Base-by-base conservation (phyloP, 1,140 invertebrate genomes). In the Diploscapter pachys region DNA sequence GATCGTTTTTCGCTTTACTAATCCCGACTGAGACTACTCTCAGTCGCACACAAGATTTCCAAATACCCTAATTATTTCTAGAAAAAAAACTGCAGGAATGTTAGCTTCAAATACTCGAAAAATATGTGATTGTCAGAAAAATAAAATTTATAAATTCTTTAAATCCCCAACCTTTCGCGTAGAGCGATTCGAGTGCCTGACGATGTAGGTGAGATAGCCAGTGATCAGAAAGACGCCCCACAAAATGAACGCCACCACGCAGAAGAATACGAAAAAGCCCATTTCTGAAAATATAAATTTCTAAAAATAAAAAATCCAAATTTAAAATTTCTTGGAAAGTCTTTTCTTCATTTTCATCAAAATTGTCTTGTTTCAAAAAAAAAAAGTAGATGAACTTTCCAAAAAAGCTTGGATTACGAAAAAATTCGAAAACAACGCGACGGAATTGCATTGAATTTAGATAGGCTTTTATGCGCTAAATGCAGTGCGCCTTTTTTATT, bases 191-290 rank as follows among this genome's bases (percentile, higher is more conserved):
- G 73, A 74, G 63, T 74, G 73, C 11, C 73, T 11, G 9, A 74
- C 73, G 53, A 66, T 65, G 64, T 66, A 74, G 11, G 63, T 52
- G 63, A 74, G 53, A 49, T 66, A 74, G 3, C 56, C 73, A 8
- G 73, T 74, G 31, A 63, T 50, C 51, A n/a, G n/a, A 5, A 74
- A 54, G 5, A 74, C 73, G 9, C 73, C 73, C 4, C 68, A 74
- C 5, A 74, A 50, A 49, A 74, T 52, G 48, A 69, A 4, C n/a
- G 73, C 73, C 11, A 50, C 9, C n/a, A 74, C 73, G 56, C 52
- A 62, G 59, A 74, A 74, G 59, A 74, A 74, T 13, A 74, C 49
- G 50, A 74, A 56, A 50, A 74, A 74, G 53, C 55, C 70, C 54
- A 56, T 54, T 2, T 55, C 11, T 4, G 63, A 55, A 4, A 5